Percentiles rank a stretch among this genome's conserved stretches.
phyloP scores from a whole-genome alignment of 1,140 invertebrate genomes.

The Trichomalopsis sarcophagae region DNA sequence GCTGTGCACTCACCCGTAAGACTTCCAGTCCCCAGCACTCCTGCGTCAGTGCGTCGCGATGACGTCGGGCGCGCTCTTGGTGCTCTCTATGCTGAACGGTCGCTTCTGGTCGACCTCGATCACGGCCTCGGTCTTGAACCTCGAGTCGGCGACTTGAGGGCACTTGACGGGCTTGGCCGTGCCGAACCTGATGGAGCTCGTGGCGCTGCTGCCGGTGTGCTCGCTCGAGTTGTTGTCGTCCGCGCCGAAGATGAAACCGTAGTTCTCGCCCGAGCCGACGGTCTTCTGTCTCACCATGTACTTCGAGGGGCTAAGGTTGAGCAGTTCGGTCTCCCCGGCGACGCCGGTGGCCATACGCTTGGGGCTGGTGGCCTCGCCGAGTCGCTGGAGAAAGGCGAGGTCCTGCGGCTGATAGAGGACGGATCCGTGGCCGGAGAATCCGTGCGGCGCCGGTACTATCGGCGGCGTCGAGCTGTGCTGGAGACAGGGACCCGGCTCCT shows the following conservation, averaged over 20 bases:
- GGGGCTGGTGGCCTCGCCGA: not conserved
- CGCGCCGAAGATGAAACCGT: slow-evolving; percentile 63
- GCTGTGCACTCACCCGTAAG: slow-evolving; percentile 66
- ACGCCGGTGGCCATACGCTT: not conserved
- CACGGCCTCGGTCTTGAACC: slow-evolving; percentile 79
- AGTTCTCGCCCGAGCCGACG: slow-evolving; percentile 77
- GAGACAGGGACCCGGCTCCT: slow-evolving; percentile 61
- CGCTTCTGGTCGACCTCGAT: slow-evolving; percentile 80
- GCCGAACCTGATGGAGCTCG: slow-evolving; percentile 56
- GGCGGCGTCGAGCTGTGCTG: slow-evolving; percentile 61
- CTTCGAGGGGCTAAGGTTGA: slow-evolving; percentile 10
- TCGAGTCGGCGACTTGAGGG: slow-evolving; percentile 63
- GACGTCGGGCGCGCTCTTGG: slow-evolving; percentile 90
- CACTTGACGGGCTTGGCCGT: slow-evolving; percentile 35
- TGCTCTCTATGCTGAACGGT: slow-evolving; percentile 85
- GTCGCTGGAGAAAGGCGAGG: slow-evolving; percentile 45
- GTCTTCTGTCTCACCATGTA: slow-evolving; percentile 72
- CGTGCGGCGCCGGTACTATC: slow-evolving; percentile 68
- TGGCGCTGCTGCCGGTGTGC: slow-evolving; percentile 58
- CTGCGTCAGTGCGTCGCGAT: slow-evolving; percentile 88
- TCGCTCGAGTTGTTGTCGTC: slow-evolving; percentile 64
- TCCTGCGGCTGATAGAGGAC: slow-evolving; percentile 48
- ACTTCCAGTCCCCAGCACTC: slow-evolving; percentile 76
- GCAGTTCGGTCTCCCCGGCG: slow-evolving; percentile 16
- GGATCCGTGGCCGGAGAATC: slow-evolving; percentile 66